Conservation (phyloP, 2,888 invertebrate species). For the Spodoptera littoralis region DNA sequence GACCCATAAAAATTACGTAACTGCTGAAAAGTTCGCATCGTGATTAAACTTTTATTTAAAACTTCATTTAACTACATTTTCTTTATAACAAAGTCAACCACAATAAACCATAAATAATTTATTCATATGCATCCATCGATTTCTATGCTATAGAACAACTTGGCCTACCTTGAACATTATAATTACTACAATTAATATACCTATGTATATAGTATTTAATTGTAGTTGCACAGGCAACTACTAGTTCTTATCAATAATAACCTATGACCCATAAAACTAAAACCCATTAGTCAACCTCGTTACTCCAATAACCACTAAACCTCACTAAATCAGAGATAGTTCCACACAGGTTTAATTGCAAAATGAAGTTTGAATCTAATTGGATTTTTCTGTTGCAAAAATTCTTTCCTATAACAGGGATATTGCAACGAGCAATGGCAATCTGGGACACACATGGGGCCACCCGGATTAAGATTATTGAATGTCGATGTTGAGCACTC, state of each 20-base stretch:
- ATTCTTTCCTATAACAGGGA: conserved; percentile 10
- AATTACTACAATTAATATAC: not conserved
- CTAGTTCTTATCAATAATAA: not conserved
- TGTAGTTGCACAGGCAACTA: no score
- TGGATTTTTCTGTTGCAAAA: conserved; percentile 44
- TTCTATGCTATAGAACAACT: no score
- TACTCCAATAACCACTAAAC: conserved; percentile 11
- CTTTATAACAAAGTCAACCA: no score
- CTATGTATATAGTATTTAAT: no score
- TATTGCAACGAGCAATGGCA: conserved; percentile 37
- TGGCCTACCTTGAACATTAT: not conserved
- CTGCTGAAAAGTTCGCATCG: no score
- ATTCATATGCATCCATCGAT: no score
- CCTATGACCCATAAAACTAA: not conserved
- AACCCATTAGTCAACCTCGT: no score
- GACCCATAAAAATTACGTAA: no score
- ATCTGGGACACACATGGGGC: conserved; percentile 29
- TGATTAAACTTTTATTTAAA: no score
- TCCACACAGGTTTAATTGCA: conserved; percentile 29
- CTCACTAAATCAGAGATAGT: conserved; percentile 8
- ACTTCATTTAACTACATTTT: no score
- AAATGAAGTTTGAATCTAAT: conserved; percentile 29
- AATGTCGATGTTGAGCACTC: conserved; percentile 2
- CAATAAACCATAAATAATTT: no score
- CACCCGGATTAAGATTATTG: conserved; percentile 30